Evolutionary conservation across 2,888 invertebrate genomes (phyloP).

Genomic region (Furcula furcula): DNA sequence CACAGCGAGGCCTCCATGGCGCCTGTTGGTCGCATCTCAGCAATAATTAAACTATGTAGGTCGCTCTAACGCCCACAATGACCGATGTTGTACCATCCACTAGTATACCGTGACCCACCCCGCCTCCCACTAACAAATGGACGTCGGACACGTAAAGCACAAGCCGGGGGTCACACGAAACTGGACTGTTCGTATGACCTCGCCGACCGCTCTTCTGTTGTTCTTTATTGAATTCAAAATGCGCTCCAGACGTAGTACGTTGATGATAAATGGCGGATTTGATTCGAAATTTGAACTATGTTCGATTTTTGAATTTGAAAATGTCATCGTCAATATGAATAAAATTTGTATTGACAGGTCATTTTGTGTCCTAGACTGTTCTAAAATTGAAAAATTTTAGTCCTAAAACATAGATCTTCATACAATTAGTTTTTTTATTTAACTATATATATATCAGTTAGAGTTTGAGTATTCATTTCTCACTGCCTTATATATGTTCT

Average conservation of each 20-base stretch:
- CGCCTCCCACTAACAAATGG: conserved; percentile 48
- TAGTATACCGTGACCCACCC: conserved; percentile 43
- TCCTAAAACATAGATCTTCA: too few species aligned
- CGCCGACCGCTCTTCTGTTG: conserved; percentile 56
- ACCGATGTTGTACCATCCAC: conserved; percentile 51
- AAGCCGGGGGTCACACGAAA: conserved; percentile 38
- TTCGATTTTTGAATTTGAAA: conserved; percentile 15
- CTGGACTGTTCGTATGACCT: conserved; percentile 52
- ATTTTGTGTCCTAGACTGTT: too few species aligned
- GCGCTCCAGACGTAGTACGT: conserved; percentile 48
- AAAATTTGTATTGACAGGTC: too few species aligned
- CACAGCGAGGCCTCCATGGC: conserved; percentile 61
- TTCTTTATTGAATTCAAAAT: conserved; percentile 70
- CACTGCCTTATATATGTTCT: too few species aligned
- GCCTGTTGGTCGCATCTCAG: conserved; percentile 72
- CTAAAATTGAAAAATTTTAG: too few species aligned
- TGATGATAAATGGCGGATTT: conserved; percentile 38
- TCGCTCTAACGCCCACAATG: conserved; percentile 72
- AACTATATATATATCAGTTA: too few species aligned
- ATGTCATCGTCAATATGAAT: too few species aligned
- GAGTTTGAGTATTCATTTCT: too few species aligned
- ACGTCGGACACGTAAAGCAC: conserved; percentile 30
- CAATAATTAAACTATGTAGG: conserved; percentile 77
- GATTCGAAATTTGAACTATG: conserved; percentile 28
- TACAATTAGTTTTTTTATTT: too few species aligned